Conservation (phyloP, 2,888 invertebrate species). For the Thyatira batis region DNA sequence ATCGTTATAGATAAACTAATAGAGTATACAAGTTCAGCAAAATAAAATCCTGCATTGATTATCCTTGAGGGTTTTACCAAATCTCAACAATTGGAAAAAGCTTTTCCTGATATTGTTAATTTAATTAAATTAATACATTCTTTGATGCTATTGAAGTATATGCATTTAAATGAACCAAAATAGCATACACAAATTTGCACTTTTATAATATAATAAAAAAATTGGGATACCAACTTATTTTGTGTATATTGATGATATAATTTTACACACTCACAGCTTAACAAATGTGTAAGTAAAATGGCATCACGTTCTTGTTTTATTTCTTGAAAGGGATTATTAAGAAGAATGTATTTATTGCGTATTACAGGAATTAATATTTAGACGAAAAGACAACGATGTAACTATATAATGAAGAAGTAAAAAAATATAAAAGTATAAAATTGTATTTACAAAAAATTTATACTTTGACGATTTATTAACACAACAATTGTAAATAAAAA, state of each 20-base stretch:
- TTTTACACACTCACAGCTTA: too few species aligned
- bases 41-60: background rate
- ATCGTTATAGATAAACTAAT: too few species aligned
- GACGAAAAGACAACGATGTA: background rate
- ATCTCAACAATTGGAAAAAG: background rate
- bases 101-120: too few species aligned
- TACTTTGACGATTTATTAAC: conserved; percentile 25
- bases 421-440: conserved; percentile 22
- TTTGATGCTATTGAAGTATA: background rate
- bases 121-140: background rate
- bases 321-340: too few species aligned
- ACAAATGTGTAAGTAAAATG: too few species aligned
- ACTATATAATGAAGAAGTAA: conserved; percentile 1
- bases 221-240: too few species aligned
- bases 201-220: too few species aligned
- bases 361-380: background rate
- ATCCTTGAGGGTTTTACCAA: background rate
- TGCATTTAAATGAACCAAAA: background rate
- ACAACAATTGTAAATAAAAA: conserved; percentile 38
- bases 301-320: too few species aligned
- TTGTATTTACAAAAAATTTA: conserved; percentile 41
- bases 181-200: too few species aligned
- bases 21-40: too few species aligned
- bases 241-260: too few species aligned
- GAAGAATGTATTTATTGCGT: background rate